These are phyloP conservation scores for Cotesia congregata DNA, from an alignment of 2,888 invertebrate species.

Conservation along the genomic window DNA sequence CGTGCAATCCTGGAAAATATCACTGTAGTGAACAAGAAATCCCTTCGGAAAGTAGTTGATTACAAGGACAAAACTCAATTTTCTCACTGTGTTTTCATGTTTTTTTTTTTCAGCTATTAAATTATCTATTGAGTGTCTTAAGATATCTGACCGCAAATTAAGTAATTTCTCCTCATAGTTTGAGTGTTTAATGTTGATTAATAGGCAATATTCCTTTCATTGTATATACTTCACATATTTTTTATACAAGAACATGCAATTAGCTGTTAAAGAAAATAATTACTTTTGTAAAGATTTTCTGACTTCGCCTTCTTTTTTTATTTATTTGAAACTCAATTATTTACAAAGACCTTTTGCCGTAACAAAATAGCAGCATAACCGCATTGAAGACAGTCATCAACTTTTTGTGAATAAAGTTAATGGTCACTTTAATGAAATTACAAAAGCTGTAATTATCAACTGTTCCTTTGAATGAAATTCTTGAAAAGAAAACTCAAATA, in stretches of 20 bases:
- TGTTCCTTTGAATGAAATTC: background rate
- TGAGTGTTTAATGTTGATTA: background rate
- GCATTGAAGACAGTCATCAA: background rate
- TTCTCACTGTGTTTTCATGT: conserved; percentile 30
- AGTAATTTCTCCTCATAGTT: background rate
- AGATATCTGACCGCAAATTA: conserved; percentile 29
- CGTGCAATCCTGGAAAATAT: conserved; percentile 40
- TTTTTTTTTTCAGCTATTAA: conserved; percentile 21
- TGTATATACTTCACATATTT: no score
- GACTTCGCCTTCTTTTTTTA: no score
- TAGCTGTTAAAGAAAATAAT: no score
- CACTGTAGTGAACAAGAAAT: conserved; percentile 32
- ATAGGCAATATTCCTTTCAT: background rate
- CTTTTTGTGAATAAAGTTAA: background rate
- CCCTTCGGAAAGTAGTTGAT: conserved; percentile 43
- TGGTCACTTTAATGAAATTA: background rate
- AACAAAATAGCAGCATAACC: background rate
- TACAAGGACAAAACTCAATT: conserved; percentile 32
- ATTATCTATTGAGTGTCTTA: background rate
- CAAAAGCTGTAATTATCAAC: background rate
- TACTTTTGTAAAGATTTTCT: no score
- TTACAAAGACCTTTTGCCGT: background rate
- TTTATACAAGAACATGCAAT: no score
- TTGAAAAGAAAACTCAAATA: no score
- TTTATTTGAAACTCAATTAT: background rate